Conservation (phyloP, 2,888 invertebrate genomes). For the Thumatha senex region DNA sequence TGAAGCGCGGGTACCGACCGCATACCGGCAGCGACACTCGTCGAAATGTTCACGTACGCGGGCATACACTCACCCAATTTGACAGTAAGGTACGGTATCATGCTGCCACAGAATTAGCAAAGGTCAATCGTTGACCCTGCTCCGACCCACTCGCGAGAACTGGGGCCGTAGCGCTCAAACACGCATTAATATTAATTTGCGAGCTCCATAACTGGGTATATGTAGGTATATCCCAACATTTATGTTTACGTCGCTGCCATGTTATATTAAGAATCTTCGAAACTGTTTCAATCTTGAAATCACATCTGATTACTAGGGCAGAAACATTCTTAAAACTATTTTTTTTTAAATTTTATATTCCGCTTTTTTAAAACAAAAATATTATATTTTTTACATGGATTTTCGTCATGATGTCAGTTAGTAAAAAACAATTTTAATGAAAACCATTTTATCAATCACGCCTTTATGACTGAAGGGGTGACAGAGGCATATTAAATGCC, state of each 20-base stretch:
- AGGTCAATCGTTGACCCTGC: slow-evolving; percentile 27
- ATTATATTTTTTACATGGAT: too few species aligned
- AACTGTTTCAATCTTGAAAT: neutral
- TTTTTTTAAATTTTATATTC: too few species aligned
- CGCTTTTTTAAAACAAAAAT: too few species aligned
- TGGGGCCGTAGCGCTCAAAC: slow-evolving; percentile 18
- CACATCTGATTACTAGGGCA: neutral
- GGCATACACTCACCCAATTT: neutral
- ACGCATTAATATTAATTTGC: slow-evolving; percentile 35
- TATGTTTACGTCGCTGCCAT: neutral
- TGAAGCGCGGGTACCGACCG: too few species aligned
- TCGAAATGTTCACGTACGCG: neutral
- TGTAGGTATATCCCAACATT: neutral
- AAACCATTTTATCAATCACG: too few species aligned
- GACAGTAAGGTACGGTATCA: neutral
- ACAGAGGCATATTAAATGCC: too few species aligned
- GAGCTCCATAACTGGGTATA: slow-evolving; percentile 12
- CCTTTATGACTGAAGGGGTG: too few species aligned
- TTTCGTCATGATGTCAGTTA: too few species aligned
- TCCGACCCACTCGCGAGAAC: slow-evolving; percentile 12
- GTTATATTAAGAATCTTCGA: neutral
- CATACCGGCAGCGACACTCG: neutral
- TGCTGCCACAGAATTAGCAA: slow-evolving; percentile 11
- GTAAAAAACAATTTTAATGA: too few species aligned
- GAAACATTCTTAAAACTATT: too few species aligned